These are phyloP conservation scores for Aurelia coerulea DNA, from an alignment of 30 jellyfish, hydroid and myxozoan genomes.

Conservation along the genomic window DNA sequence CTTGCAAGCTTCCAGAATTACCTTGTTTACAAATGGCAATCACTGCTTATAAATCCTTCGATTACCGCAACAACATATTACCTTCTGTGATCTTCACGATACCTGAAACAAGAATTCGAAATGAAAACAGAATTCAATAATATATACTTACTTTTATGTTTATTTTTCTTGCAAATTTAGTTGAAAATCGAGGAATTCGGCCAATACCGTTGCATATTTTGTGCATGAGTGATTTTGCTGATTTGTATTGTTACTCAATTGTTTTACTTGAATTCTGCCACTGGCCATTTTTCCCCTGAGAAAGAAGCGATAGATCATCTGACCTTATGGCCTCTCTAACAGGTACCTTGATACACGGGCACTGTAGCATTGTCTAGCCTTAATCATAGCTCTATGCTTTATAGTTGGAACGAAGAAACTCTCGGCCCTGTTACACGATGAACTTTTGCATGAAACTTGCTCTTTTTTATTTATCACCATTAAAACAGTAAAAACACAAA, in stretches of 20 bases:
- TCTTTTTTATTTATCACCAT: too few relatives aligned
- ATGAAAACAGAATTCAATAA: too few relatives aligned
- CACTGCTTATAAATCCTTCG: too few relatives aligned
- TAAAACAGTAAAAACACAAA: too few relatives aligned
- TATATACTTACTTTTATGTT: constrained; percentile 54
- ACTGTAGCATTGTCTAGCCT: background rate
- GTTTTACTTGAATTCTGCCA: constrained; percentile 68
- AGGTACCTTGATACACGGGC: constrained; percentile 36
- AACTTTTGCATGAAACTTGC: too few relatives aligned
- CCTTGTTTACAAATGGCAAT: too few relatives aligned
- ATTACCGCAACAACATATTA: too few relatives aligned
- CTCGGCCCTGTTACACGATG: too few relatives aligned
- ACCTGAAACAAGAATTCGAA: too few relatives aligned
- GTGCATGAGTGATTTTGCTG: constrained; percentile 44
- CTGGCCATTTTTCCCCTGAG: constrained; percentile 54
- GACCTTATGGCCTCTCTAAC: constrained; percentile 67
- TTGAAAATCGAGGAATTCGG: background rate
- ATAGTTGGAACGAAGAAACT: background rate
- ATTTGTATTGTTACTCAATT: constrained; percentile 11
- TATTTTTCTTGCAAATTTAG: constrained; percentile 23
- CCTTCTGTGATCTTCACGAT: too few relatives aligned
- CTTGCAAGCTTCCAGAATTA: too few relatives aligned
- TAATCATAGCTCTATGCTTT: background rate
- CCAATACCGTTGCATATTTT: constrained; percentile 16
- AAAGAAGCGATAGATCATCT: constrained; percentile 42